Evolutionary conservation across 2,113 vertebrate genomes (phyloP).

Genomic region (Acanthochromis polyacanthus): DNA sequence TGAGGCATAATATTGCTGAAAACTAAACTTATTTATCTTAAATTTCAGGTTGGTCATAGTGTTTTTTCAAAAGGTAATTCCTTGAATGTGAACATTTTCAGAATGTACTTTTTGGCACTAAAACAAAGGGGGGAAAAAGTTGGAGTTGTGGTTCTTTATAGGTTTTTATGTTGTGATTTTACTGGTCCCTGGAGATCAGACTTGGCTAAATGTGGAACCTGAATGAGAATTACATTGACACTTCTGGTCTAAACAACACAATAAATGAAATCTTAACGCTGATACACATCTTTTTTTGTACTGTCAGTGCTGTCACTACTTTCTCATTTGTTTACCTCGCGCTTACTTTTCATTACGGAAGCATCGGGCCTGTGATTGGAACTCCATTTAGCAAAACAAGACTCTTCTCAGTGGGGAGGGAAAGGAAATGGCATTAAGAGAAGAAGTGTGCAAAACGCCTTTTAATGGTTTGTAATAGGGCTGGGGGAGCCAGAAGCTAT

Average conservation of each 20-base stretch:
- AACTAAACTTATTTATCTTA: too few species aligned
- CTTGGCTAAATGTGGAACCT: too few species aligned
- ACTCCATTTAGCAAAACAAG: constrained; percentile 66
- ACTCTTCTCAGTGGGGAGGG: constrained; percentile 48
- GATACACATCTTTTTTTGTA: constrained; percentile 13
- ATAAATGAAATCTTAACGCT: constrained; percentile 18
- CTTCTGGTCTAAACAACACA: background rate
- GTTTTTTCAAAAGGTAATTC: too few species aligned
- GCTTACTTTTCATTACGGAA: constrained; percentile 68
- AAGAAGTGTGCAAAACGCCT: constrained; percentile 62
- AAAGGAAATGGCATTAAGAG: constrained; percentile 64
- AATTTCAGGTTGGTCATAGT: too few species aligned
- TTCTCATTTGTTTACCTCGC: constrained; percentile 57
- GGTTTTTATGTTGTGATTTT: too few species aligned
- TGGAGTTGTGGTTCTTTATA: too few species aligned
- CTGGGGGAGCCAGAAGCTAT: constrained; percentile 54
- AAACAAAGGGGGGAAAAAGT: too few species aligned
- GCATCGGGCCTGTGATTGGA: constrained; percentile 61
- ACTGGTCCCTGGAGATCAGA: too few species aligned
- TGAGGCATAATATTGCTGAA: too few species aligned
- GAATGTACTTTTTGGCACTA: too few species aligned
- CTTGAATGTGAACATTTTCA: too few species aligned
- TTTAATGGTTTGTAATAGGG: constrained; percentile 76
- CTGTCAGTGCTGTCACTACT: constrained; percentile 29
- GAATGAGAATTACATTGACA: too few species aligned